Evolutionary conservation across 2,113 vertebrate species (phyloP), one percentile per base, ranked within the genome.

Genomic region (Spizaetus ornatus): DNA sequence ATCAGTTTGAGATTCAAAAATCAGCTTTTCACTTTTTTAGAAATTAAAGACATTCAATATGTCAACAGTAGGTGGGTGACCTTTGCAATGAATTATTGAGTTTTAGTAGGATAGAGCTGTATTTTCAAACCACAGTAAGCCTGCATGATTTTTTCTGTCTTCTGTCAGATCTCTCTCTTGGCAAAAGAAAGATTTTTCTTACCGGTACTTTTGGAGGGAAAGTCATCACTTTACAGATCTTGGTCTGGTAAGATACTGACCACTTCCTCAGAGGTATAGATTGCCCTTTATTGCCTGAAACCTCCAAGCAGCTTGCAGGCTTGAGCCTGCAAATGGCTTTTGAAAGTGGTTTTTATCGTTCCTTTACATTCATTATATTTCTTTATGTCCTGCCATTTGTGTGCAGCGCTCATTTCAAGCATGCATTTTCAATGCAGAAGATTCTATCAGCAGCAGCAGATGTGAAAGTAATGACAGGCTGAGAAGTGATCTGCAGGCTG

Each of bases 381-480:
- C 87, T 71, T 86, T 93, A 93, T 82, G 36, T 66, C 65, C 32
- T 84, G 84, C 13, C 13, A 48, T 76, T 95, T 62, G 18, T 82
- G 71, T 45, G 10, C 63, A 95, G 34, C 0, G 15, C 38, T 91
- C 32, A 23, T 89, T 80, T 89, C 81, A 86, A 79, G 61, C 50
- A 26, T 8, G 15, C 55, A 52, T 93, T 94, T 97, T 87, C 72
- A 82, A 36, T 52, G 55, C 34, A 90, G 81, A 82, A 91, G 67
- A 95, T 86, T 86, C 65, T 53, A 43, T 47, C 66, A 92, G 36
- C 66, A 86, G 78, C 52, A 93, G 58, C 76, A 92, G 61, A 94
- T 96, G 77, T 94, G 90, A 95, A 70, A 43, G 67, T 95, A 93
- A 95, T 95, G 63, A 65, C n/a, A 95, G 92, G 52, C 58, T 79